phyloP scores from a whole-genome alignment of 2,888 invertebrate genomes.

The Aphelenchoides bicaudatus region DNA sequence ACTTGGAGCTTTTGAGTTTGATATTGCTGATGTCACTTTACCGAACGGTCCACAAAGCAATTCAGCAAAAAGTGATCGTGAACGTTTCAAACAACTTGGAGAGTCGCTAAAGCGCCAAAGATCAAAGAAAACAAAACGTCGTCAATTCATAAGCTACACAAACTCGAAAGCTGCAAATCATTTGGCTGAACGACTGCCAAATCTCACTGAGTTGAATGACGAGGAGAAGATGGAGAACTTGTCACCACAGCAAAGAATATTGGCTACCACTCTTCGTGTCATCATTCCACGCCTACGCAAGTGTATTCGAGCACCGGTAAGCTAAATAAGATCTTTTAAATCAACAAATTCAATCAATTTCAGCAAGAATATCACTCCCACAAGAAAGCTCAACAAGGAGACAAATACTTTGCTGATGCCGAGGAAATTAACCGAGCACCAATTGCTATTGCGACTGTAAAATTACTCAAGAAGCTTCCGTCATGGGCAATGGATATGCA shows the following conservation, averaged over 20 bases:
- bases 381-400: constrained; percentile 19
- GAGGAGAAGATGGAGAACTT: constrained; percentile 23
- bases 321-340: background rate
- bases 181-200: constrained; percentile 9
- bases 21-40: constrained; percentile 65
- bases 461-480: constrained; percentile 81
- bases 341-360: background rate
- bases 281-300: constrained; percentile 80
- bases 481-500: constrained; percentile 60
- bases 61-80: background rate
- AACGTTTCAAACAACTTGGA: constrained; percentile 11
- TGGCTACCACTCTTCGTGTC: constrained; percentile 70
- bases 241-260: constrained; percentile 66
- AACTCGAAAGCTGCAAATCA: background rate
- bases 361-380: constrained; percentile 19
- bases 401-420: constrained; percentile 61
- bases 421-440: constrained; percentile 86
- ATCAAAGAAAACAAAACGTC: too few relatives aligned
- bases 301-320: constrained; percentile 64
- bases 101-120: background rate
- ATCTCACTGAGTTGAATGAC: constrained; percentile 4
- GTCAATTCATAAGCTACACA: too few relatives aligned
- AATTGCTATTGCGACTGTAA: constrained; percentile 85
- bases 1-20: constrained; percentile 86
- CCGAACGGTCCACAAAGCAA: too few relatives aligned